Evolutionary conservation across 2,797 vertebrate genomes (phyloP), one percentile per base, ranked within the genome.

Genomic region (Allobates femoralis): DNA sequence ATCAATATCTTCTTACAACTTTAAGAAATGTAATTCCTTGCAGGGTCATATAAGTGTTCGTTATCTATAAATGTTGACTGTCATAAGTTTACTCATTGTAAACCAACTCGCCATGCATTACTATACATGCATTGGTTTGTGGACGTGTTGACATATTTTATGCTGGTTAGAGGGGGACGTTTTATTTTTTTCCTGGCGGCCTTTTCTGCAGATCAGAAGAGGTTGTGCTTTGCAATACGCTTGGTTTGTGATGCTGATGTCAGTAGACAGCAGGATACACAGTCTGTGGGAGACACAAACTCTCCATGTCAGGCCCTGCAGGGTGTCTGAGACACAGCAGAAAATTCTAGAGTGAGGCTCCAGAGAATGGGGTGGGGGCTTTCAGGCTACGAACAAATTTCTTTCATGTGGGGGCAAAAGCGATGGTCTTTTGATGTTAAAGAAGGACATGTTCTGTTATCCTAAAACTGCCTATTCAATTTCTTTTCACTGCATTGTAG

Each of bases 291-390:
- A 83, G 86, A 87, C 86, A 79, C 60, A 87, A 87, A 87, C 86
- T 87, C 81, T 79, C 74, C 74, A 69, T 87, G 86, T 87, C 86
- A 87, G 86, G 64, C 81, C 80, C 86, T 76, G 34, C 74, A 60
- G 86, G 86, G 69, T 69, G 74, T 87, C 62, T 83, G 51, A 71
- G 74, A 62, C 74, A 58, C 37, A 83, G 81, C 41, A 75, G 76
- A 84, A 77, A 34, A 77, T 77, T 82, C 73, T 23, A 23, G 79
- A 74, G 30, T 28, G 16, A 14, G 11, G 77, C 55, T 51, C 23
- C 71, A 60, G 56, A 60, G 32, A 86, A 34, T 64, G 56, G 56
- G 37, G 78, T 30, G 56, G 75, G 75, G 75, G 3, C 10, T 51
- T 37, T 37, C 15, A 21, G 23, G 55, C 53, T 32, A 56, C 19